Base-by-base conservation (phyloP, 1,140 invertebrate genomes). In the Scaptomyza graminum region DNA sequence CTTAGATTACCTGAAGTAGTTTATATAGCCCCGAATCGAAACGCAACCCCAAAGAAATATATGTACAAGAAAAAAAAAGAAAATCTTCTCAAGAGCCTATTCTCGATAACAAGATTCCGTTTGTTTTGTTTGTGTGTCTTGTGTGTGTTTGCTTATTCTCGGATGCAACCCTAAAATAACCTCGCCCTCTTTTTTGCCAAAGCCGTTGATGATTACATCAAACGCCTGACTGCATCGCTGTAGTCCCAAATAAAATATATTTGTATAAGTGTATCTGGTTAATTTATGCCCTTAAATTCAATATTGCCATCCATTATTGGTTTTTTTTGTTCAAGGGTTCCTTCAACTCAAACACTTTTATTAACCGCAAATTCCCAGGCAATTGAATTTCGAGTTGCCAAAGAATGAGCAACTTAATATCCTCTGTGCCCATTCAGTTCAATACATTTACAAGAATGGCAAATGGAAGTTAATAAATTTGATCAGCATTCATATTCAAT, bases 1-100 rank as follows among this genome's bases (percentile, higher is more conserved):
- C 83, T 81, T 87, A 87, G 83, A 87, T 87, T 87, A 87, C 83
- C 83, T 87, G 83, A 87, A 87, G 84, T 88, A 88, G 83, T 88
- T 88, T 88, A 76, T 88, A 83, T 69, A 87, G 63, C 61, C 59
- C 69, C 47, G 37, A 12, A 13, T 37, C 31, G 50, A 52, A 41
- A 37, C 25, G 41, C 43, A 43, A 54, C 18, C 46, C 22, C 39
- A 55, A 60, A 9, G 8, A 41, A 41, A 12, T 22, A 22, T 22
- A 22, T 3, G 1, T 18, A 18, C 18, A 18, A 18, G 3, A 18
- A 18, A 18, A 41, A 41, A 41, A 7, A 31, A 31, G 28, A 5
- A 5, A 31, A 31, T 6, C 7, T 8, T 7, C 12, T 41, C 31
- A 28, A 39, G 39, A 68, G 28, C 39, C 63, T 44, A 62, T 80